These are phyloP conservation scores for Dromaius novaehollandiae DNA, from an alignment of 2,113 vertebrate species.

Conservation along the genomic window DNA sequence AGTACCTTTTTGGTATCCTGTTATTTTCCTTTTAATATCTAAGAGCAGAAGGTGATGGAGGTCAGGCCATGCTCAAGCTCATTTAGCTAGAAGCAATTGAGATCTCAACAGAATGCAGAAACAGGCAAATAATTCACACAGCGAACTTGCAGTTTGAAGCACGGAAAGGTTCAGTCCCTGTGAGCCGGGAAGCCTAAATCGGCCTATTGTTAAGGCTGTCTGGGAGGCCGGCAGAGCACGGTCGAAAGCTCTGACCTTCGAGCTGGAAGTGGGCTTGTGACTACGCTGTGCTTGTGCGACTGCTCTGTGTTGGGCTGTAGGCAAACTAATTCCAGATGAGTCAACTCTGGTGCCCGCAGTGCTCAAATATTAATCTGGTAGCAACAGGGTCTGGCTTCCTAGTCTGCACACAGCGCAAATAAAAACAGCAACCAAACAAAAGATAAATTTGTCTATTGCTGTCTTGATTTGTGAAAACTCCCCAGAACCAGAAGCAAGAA, in stretches of 20 bases:
- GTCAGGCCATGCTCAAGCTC: not conserved
- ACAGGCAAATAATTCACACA: not conserved
- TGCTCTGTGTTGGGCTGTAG: not conserved
- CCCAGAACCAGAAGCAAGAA: rapidly evolving
- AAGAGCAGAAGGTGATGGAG: not conserved
- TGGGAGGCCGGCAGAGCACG: not conserved
- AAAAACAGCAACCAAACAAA: not conserved
- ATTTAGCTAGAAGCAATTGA: not conserved
- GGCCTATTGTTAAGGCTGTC: not conserved
- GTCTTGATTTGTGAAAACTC: not conserved
- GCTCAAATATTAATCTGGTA: not conserved
- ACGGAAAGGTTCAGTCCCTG: not conserved
- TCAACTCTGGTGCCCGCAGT: not conserved
- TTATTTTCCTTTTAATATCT: not conserved
- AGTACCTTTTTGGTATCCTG: not conserved
- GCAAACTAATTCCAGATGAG: not conserved
- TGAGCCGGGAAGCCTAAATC: not conserved
- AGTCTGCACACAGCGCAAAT: rapidly evolving
- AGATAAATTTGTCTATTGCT: not conserved
- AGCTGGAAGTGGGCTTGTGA: not conserved
- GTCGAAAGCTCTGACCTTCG: not conserved
- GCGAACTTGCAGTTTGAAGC: not conserved
- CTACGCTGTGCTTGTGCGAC: not conserved
- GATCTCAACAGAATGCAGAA: not conserved
- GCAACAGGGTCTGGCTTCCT: not conserved